Evolutionary conservation across 2,797 vertebrate genomes (phyloP), one percentile per base, ranked within the genome.

Genomic region (Glossophaga mutica): DNA sequence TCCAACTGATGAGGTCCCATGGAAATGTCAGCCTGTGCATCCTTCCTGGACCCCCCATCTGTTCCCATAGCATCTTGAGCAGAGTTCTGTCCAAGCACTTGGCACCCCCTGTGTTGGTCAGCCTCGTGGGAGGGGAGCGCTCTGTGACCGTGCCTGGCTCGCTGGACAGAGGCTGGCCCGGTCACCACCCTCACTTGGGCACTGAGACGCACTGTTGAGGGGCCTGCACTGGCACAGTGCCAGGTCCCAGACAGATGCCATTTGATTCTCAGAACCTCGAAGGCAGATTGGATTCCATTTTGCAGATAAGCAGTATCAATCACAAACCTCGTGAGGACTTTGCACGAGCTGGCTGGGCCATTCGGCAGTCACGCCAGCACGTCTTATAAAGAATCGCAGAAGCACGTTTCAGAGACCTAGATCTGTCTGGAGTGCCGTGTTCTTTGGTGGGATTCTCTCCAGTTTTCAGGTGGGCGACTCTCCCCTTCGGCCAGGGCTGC

Each of bases 241-340:
- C 65, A 76, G n/a, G 18, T 12, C 65, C 44, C 37, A 24, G 24
- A 9, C n/a, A 29, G 71, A 32, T 55, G 84, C 87, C n/a, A 7
- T 42, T 48, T 50, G 65, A 88, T 32, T 34, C 62, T 11, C 37
- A 57, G 26, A 52, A 19, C 44, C 50, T 62, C n/a, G 3, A 15
- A 44, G 34, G 74, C 67, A 94, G 89, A n/a, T 42, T 52, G 57
- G 50, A 46, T 95, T 89, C 83, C n/a, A 10, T 37, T 73, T 86
- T 52, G 15, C 19, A 67, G 55, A n/a, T 42, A 59, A 91, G 37
- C 39, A 10, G 42, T 10, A 46, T 62, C 77, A 34, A 9, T 37
- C 52, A 59, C 16, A 62, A 70, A 11, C 57, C 71, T 85, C 71
- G 44, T 37, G 39, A 29, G 37, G 68, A 44, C 77, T 93, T 93